Conservation (phyloP, 2,888 invertebrate genomes). For the Lochmaea crataegi region DNA sequence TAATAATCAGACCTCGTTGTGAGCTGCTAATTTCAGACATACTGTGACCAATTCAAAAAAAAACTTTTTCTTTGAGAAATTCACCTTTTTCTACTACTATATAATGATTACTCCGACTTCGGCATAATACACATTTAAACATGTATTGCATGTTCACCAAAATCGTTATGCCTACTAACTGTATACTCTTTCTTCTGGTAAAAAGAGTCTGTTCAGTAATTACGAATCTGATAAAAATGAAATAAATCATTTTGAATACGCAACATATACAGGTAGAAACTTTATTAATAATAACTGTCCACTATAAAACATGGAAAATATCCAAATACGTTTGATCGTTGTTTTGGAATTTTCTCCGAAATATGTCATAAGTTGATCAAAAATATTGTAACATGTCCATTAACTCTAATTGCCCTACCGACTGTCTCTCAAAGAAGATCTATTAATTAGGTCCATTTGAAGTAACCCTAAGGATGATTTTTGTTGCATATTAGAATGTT, state of each 20-base stretch:
- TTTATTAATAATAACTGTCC: no score
- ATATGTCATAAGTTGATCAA: no score
- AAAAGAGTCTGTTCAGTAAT: background rate
- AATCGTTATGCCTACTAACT: constrained; percentile 4
- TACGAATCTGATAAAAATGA: constrained; percentile 1
- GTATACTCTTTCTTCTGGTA: constrained; percentile 1
- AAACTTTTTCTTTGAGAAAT: background rate
- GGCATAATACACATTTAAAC: background rate
- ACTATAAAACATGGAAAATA: background rate
- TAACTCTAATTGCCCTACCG: no score
- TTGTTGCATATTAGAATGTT: no score
- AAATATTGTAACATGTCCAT: no score
- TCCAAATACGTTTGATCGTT: no score
- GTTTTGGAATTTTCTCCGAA: no score
- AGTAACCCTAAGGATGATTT: no score
- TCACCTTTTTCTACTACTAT: background rate
- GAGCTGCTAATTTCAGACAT: background rate
- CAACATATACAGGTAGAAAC: no score
- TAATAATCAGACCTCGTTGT: background rate
- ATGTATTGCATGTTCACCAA: constrained; percentile 3
- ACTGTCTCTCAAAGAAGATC: no score
- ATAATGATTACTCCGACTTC: background rate
- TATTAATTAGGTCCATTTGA: no score
- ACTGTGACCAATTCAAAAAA: background rate
- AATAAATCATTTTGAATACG: background rate